phyloP scores from a whole-genome alignment of 1,140 invertebrate genomes.

The Steinernema khuongi region DNA sequence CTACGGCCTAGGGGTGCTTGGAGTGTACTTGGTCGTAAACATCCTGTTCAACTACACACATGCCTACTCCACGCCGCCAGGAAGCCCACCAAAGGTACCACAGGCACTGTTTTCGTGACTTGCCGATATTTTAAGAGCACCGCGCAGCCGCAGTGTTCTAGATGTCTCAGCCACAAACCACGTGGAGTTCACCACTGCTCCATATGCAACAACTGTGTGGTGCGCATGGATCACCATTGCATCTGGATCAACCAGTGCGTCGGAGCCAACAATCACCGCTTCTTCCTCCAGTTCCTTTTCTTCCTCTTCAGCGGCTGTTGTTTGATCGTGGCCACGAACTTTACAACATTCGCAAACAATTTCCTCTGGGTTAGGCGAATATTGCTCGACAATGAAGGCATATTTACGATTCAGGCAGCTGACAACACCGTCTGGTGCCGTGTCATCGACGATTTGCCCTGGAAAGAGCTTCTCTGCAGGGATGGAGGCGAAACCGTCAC shows the following conservation, averaged over 20 bases:
- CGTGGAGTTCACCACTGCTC: slow-evolving; percentile 81
- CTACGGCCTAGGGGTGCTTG: slow-evolving; percentile 33
- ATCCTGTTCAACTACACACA: slow-evolving; percentile 53
- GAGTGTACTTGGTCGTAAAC: slow-evolving; percentile 45
- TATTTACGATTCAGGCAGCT: slow-evolving; percentile 18
- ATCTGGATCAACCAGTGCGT: slow-evolving; percentile 58
- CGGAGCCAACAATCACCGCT: slow-evolving; percentile 54
- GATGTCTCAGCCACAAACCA: slow-evolving; percentile 77
- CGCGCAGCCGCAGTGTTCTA: slow-evolving; percentile 67
- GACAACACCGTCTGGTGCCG: slow-evolving; percentile 31
- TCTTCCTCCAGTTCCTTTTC: slow-evolving; percentile 54
- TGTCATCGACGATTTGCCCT: slow-evolving; percentile 3
- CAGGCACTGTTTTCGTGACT: slow-evolving; percentile 8
- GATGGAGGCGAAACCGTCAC: slow-evolving; percentile 25
- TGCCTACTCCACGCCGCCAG: slow-evolving; percentile 41
- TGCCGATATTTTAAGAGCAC: slow-evolving; percentile 35
- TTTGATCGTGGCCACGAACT: slow-evolving; percentile 21
- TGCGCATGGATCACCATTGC: slow-evolving; percentile 58
- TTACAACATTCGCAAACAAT: slow-evolving; percentile 26
- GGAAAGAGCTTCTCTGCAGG: slow-evolving; percentile 22
- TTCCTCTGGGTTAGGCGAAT: slow-evolving; percentile 26
- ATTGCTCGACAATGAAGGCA: slow-evolving; percentile 18
- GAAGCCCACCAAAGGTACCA: slow-evolving; percentile 48
- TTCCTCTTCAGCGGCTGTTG: slow-evolving; percentile 46
- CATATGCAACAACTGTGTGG: slow-evolving; percentile 67